A percentile compares a stretch with the other conserved stretches of the same genome.
These are phyloP conservation scores for Euplagia quadripunctaria DNA, from an alignment of 2,888 invertebrate genomes.

Conservation along the genomic window DNA sequence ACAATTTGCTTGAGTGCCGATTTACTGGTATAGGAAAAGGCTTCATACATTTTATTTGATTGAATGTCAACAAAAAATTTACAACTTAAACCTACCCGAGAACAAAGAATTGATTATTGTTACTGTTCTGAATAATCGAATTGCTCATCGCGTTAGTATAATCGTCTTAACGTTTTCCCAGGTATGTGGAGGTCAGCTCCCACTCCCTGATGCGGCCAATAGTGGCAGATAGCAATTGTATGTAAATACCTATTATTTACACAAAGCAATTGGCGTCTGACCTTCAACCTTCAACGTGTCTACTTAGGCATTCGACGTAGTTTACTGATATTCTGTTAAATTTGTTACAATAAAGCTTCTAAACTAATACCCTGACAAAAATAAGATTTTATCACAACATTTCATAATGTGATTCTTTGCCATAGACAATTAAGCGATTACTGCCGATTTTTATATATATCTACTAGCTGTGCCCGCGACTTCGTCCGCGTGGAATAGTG, in stretches of 20 bases:
- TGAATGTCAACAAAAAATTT: no score
- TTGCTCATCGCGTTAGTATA: background rate
- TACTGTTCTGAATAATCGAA: background rate
- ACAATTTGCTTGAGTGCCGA: no score
- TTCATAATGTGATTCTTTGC: background rate
- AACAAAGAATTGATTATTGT: background rate
- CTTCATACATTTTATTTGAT: no score
- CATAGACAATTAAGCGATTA: no score
- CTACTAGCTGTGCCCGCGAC: no score
- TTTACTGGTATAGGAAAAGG: no score
- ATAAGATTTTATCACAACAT: background rate
- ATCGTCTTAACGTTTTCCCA: slow-evolving; percentile 5
- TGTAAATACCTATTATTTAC: slow-evolving; percentile 10
- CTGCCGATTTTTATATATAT: no score
- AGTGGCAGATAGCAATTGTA: background rate
- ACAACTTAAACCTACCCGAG: background rate
- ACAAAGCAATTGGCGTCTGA: slow-evolving; percentile 5
- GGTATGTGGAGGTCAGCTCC: slow-evolving; percentile 5
- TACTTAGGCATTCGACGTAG: background rate
- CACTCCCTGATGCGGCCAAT: background rate
- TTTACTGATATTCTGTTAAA: background rate
- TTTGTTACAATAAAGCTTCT: background rate
- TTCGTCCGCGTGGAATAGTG: no score
- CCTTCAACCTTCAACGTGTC: slow-evolving; percentile 11
- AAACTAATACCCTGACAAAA: background rate